These are phyloP conservation scores for Drosophila virilis DNA, from an alignment of 1,140 invertebrate genomes.

Conservation along the genomic window DNA sequence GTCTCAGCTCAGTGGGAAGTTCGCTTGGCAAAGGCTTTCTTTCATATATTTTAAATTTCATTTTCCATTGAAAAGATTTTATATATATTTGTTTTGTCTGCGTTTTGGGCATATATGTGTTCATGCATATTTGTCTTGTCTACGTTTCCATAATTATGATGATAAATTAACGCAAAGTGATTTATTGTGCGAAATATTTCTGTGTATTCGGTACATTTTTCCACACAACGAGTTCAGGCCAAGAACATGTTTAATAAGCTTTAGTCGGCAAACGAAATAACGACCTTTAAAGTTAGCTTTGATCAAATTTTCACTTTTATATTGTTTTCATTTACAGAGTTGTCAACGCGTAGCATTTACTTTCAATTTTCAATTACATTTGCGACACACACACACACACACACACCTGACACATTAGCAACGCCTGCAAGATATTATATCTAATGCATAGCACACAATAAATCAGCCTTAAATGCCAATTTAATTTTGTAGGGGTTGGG, in stretches of 20 bases:
- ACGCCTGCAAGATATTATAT: constrained; percentile 20
- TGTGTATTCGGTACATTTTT: constrained; percentile 40
- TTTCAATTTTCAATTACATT: constrained; percentile 50
- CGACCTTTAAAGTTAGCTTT: not conserved
- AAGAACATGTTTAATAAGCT: constrained; percentile 48
- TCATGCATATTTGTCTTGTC: constrained; percentile 1
- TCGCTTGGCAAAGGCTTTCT: not conserved
- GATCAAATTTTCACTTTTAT: constrained; percentile 46
- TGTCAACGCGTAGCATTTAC: constrained; percentile 18
- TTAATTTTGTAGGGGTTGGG: not conserved
- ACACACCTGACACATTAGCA: constrained; percentile 6
- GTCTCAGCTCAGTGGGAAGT: no score
- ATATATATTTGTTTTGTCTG: constrained; percentile 6
- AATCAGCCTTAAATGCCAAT: constrained; percentile 33
- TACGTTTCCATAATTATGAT: constrained; percentile 55
- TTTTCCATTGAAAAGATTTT: constrained; percentile 10
- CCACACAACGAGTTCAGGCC: constrained; percentile 38
- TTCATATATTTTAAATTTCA: not conserved
- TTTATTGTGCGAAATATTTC: constrained; percentile 62
- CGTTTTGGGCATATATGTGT: not conserved
- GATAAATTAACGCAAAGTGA: constrained; percentile 56
- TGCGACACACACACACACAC: not conserved
- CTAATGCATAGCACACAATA: constrained; percentile 20
- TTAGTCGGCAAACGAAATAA: not conserved
- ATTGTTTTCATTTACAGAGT: constrained; percentile 9